Percentiles rank a stretch among this genome's conserved stretches.
phyloP scores from a whole-genome alignment of 2,797 vertebrate genomes.

The Semaprochilodus insignis region DNA sequence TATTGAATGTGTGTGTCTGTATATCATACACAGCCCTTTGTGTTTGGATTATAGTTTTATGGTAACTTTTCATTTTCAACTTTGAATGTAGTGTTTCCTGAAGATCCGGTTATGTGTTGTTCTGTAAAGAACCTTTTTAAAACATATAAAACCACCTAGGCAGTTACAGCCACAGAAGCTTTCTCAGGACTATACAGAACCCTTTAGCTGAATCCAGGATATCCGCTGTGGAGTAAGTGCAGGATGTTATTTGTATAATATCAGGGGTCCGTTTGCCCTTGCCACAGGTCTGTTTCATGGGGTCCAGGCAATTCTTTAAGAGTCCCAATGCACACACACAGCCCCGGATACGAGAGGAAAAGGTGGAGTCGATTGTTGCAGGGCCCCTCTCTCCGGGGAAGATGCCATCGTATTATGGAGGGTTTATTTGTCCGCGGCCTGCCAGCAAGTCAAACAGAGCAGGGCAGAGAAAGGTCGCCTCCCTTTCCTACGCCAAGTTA shows the following conservation, averaged over 20 bases:
- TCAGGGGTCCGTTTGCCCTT: constrained; percentile 21
- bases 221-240: background rate
- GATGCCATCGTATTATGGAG: constrained; percentile 1
- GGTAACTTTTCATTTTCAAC: no score
- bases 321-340: constrained; percentile 31
- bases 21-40: no score
- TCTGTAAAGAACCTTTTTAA: no score
- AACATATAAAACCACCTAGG: background rate
- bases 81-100: no score
- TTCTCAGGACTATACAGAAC: background rate
- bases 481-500: constrained; percentile 9
- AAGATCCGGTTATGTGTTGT: no score
- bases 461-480: background rate
- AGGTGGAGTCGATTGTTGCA: constrained; percentile 40
- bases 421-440: background rate
- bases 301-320: constrained; percentile 19
- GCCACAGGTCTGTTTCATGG: constrained; percentile 30
- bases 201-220: background rate
- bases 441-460: background rate
- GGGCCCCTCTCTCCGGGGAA: constrained; percentile 27
- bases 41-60: no score
- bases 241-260: constrained; percentile 31
- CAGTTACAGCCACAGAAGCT: background rate
- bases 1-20: no score
- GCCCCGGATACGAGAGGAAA: constrained; percentile 22